Percentiles rank a stretch among this genome's conserved stretches.
Conservation (phyloP, 2,113 vertebrate species). For the Pithys albifrons region DNA sequence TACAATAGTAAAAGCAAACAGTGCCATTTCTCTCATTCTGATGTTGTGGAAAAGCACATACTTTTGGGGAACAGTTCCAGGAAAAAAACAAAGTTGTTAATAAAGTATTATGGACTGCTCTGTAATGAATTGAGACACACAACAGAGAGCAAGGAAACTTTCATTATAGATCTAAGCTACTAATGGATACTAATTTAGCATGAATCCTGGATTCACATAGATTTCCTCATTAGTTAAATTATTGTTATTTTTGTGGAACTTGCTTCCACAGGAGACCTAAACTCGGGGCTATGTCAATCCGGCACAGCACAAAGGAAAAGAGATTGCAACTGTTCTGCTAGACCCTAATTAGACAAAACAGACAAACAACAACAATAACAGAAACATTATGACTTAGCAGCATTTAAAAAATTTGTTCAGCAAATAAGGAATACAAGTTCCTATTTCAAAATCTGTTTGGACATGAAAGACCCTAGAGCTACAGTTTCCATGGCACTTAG, state of each 20-base stretch:
- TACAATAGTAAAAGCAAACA: constrained; percentile 25
- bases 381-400: background rate
- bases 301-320: background rate
- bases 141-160: background rate
- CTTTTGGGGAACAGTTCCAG: background rate
- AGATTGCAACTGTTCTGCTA: background rate
- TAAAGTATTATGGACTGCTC: background rate
- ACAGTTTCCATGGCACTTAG: background rate
- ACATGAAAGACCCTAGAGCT: background rate
- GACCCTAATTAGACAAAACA: background rate
- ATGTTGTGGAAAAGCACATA: background rate
- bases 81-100: background rate
- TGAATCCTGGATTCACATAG: background rate
- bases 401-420: background rate
- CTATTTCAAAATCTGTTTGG: background rate
- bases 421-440: background rate
- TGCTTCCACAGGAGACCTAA: background rate
- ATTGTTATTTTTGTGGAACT: constrained; percentile 3
- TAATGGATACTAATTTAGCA: constrained; percentile 30
- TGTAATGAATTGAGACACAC: background rate
- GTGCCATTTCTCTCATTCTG: constrained; percentile 12
- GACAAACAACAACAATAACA: background rate
- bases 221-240: background rate
- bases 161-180: background rate
- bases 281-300: background rate